A percentile compares a stretch with the other conserved stretches of the same genome.
These are phyloP conservation scores for Ellobius talpinus DNA, from an alignment of 2,113 vertebrate genomes.

Conservation along the genomic window DNA sequence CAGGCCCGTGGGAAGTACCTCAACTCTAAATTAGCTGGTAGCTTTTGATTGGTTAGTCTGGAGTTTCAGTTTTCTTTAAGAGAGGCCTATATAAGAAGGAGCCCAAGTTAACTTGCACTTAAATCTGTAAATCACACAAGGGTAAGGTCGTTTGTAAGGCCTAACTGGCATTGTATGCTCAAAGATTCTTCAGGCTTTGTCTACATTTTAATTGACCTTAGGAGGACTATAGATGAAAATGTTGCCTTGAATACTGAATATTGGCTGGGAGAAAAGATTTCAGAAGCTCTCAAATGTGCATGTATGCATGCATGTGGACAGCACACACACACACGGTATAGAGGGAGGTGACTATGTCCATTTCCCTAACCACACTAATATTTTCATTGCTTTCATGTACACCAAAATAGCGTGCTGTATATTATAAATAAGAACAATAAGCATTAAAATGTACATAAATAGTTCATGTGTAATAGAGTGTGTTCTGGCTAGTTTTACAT, in stretches of 20 bases:
- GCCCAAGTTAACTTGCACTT: neutral
- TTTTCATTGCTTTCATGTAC: neutral
- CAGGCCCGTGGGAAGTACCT: neutral
- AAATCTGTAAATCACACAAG: neutral
- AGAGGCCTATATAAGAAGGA: neutral
- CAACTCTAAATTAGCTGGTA: neutral
- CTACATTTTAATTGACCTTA: neutral
- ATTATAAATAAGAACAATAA: neutral
- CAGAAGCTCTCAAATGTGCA: neutral
- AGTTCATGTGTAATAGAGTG: neutral
- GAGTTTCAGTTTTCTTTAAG: neutral
- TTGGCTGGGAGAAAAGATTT: neutral
- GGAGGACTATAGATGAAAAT: neutral
- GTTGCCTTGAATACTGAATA: neutral
- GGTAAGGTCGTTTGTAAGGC: neutral
- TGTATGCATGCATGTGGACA: neutral
- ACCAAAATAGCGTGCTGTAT: neutral
- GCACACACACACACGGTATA: neutral
- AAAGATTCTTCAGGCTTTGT: neutral
- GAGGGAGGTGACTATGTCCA: neutral
- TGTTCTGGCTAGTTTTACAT: neutral
- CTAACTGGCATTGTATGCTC: neutral
- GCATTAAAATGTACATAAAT: neutral
- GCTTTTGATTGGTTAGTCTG: neutral
- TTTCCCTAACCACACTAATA: neutral